Evolutionary conservation across 1,140 invertebrate species (phyloP), one percentile per base, ranked within the genome.

Genomic region (Adelges cooleyi): DNA sequence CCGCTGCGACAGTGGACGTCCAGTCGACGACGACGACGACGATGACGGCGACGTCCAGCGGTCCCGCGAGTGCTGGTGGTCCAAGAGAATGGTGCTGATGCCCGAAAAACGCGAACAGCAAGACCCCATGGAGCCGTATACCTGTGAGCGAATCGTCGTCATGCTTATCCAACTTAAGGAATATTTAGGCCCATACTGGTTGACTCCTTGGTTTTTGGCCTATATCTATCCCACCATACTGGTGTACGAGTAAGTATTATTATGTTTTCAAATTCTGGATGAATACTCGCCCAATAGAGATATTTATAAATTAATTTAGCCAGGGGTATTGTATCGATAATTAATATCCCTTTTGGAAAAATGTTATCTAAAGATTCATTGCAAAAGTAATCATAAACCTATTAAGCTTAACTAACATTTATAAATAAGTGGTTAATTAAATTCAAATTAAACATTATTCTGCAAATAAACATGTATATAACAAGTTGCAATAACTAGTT

Each of bases 141-240:
- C 23, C 1, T 59, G 23, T 6, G 53, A 59, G 13, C 38, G 53
- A 5, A 25, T 59, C n/a, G 53, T 59, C 38, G 23, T 59, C 15
- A 42, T 25, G 53, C 44, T 59, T 17, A 10, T 59, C 18, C 53
- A 59, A 23, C 53, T 59, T 2, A 59, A 59, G 3, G 33, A 59
- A 3, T 59, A 59, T 17, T 0, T 59, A 40, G 53, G 53, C 22
- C 18, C 53, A 11, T 59, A 59, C 10, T 59, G 53, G 53, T 11
- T 59, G 53, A 23, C 40, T 11, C 38, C 38, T 3, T 59, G 53
- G 53, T 59, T 59, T 25, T 59, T 59, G 2, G 38, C 44, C 9
- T 59, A 59, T 23, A 44, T 59, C 38, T 59, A 59, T 2, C 53
- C 53, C 23, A 59, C 36, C 38, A 13, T 59, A 27, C 53, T 59